These are phyloP conservation scores for Leptinotarsa rubiginosa DNA, from an alignment of 2,888 invertebrate genomes.

Conservation along the genomic window DNA sequence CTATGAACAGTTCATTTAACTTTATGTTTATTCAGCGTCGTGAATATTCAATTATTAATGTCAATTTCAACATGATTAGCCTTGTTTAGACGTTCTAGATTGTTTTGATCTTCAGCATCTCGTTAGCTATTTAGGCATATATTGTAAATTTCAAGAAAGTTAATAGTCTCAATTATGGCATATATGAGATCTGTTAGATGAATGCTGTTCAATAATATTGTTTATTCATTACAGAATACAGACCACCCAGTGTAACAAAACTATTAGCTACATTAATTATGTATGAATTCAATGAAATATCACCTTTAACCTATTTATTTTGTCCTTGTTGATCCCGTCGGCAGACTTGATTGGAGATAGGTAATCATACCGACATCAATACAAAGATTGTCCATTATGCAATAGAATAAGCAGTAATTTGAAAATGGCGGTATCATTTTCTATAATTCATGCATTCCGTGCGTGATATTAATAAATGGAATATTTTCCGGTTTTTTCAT, in stretches of 20 bases:
- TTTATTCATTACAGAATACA: background rate
- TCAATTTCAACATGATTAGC: too few relatives aligned
- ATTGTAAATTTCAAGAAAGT: too few relatives aligned
- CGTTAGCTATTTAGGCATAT: too few relatives aligned
- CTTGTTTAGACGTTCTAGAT: too few relatives aligned
- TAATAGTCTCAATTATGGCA: too few relatives aligned
- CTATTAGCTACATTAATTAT: background rate
- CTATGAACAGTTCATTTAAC: too few relatives aligned
- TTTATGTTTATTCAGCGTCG: too few relatives aligned
- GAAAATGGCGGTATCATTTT: conserved; percentile 19
- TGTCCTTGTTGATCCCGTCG: conserved; percentile 16
- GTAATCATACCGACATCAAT: conserved; percentile 11
- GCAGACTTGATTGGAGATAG: conserved; percentile 18
- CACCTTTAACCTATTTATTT: conserved; percentile 12
- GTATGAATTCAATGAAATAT: conserved; percentile 5
- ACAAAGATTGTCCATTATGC: conserved; percentile 23
- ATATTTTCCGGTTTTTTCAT: background rate
- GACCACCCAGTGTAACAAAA: background rate
- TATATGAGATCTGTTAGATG: background rate
- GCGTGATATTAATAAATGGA: conserved; percentile 28
- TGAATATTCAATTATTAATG: too few relatives aligned
- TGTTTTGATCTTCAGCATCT: too few relatives aligned
- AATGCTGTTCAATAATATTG: background rate
- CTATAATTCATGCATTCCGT: conserved; percentile 19
- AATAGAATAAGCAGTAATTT: conserved; percentile 18